phyloP scores from a whole-genome alignment of 1,140 invertebrate genomes.

The Anastrepha obliqua region DNA sequence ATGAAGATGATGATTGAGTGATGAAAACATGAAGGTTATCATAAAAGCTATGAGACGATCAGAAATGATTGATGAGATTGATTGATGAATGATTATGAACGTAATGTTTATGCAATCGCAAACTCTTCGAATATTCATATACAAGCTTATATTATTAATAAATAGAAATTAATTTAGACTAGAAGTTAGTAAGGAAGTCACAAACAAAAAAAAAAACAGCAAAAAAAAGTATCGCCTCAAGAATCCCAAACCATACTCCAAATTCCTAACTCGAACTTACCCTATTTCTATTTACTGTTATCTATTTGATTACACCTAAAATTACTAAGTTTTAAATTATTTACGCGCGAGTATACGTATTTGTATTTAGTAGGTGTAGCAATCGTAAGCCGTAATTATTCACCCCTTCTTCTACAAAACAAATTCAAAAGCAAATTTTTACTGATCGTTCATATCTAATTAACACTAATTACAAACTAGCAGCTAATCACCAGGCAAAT shows the following conservation, averaged over 20 bases:
- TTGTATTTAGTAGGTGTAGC: neutral
- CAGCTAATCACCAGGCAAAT: slow-evolving; percentile 75
- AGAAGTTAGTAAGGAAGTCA: neutral
- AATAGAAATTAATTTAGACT: neutral
- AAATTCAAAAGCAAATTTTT: slow-evolving; percentile 44
- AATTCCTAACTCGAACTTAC: slow-evolving; percentile 4
- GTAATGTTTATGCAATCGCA: slow-evolving; percentile 30
- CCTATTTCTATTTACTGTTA: neutral
- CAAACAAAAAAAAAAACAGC: neutral
- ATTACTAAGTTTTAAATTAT: neutral
- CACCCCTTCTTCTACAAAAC: neutral
- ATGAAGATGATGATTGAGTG: slow-evolving; percentile 6
- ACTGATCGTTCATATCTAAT: slow-evolving; percentile 59
- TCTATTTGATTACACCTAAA: neutral
- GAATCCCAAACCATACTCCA: neutral
- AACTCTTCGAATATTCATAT: slow-evolving; percentile 48
- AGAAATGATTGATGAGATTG: neutral
- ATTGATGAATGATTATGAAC: slow-evolving; percentile 1
- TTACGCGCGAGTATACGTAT: neutral
- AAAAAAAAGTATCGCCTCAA: neutral
- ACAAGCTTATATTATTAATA: neutral
- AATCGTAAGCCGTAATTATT: neutral
- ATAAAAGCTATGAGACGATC: no score
- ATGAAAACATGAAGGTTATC: neutral
- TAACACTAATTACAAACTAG: slow-evolving; percentile 73